A percentile compares a stretch with the other conserved stretches of the same genome.
Evolutionary conservation across 1,140 invertebrate genomes (phyloP).

Genomic region (Apocrypta bakeri): DNA sequence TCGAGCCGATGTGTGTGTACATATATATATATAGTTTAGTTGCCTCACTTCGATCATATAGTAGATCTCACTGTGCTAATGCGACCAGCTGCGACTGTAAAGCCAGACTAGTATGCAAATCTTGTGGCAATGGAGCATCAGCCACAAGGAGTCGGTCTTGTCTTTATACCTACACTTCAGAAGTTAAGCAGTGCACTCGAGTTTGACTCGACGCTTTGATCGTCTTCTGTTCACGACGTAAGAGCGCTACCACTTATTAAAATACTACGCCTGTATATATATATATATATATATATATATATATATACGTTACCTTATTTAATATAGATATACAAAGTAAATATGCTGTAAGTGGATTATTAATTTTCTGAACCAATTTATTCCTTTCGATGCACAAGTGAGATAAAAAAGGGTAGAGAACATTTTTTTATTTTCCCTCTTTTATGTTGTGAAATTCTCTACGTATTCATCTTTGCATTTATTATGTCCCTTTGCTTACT

Average conservation of each 20-base stretch:
- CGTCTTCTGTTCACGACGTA: neutral
- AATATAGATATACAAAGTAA: too few relatives aligned
- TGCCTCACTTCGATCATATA: neutral
- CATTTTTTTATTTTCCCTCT: too few relatives aligned
- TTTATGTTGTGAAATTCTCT: too few relatives aligned
- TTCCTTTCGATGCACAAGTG: too few relatives aligned
- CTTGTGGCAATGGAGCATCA: constrained; percentile 2
- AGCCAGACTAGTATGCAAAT: constrained; percentile 9
- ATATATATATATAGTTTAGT: neutral
- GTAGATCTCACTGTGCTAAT: neutral
- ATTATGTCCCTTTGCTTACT: too few relatives aligned
- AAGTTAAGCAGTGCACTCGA: neutral
- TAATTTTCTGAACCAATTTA: too few relatives aligned
- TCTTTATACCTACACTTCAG: neutral
- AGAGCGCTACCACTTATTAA: neutral
- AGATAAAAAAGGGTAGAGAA: too few relatives aligned
- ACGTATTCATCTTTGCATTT: too few relatives aligned
- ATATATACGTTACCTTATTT: too few relatives aligned
- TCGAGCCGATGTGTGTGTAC: neutral
- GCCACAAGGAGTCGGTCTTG: neutral
- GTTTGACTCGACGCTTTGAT: neutral
- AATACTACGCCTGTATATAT: neutral
- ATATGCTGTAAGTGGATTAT: too few relatives aligned
- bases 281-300: too few relatives aligned
- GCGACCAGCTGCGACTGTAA: neutral